Evolutionary conservation across 2,113 vertebrate species (phyloP), one percentile per base, ranked within the genome.

Genomic region (Nymphicus hollandicus): DNA sequence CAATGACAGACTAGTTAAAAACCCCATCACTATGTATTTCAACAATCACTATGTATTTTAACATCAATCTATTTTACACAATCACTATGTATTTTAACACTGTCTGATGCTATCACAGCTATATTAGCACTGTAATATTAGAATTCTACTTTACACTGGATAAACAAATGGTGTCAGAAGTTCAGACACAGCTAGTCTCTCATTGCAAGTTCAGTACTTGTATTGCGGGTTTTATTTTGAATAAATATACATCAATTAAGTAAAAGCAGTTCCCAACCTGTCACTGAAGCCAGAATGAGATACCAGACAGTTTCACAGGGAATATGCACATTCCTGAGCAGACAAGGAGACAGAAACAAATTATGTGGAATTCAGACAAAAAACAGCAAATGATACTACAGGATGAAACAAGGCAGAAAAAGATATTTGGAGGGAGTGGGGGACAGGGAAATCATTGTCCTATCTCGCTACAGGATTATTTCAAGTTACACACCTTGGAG

Each of bases 111-210:
- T 74, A 96, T 95, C 89, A 72, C 31, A 95, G 78, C 52, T 74
- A 37, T 15, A 77, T 81, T 44, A 94, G 60, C 80, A 76, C 58
- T 61, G 46, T 72, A 91, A 35, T 86, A 94, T 63, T 94, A 85
- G 91, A 93, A 93, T 95, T 91, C 88, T 72, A 10, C 82, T 88
- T 96, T 60, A 61, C 47, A 61, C 43, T 72, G 72, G 76, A 96
- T 87, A 95, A 94, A 92, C 82, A 97, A 96, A 92, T 82, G 52
- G 82, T 87, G 88, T 94, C 90, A 89, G 86, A 91, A 92, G 88
- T 95, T 92, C 92, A 95, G 77, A 78, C 80, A 65, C 86, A 65
- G 52, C 73, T 65, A 91, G 88, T 84, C 58, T 95, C 89, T 93
- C 85, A 89, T 33, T 80, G 61, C 10, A 2, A 65, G 64, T 87